phyloP scores from a whole-genome alignment of 2,888 invertebrate species.

The Acheta domesticus region DNA sequence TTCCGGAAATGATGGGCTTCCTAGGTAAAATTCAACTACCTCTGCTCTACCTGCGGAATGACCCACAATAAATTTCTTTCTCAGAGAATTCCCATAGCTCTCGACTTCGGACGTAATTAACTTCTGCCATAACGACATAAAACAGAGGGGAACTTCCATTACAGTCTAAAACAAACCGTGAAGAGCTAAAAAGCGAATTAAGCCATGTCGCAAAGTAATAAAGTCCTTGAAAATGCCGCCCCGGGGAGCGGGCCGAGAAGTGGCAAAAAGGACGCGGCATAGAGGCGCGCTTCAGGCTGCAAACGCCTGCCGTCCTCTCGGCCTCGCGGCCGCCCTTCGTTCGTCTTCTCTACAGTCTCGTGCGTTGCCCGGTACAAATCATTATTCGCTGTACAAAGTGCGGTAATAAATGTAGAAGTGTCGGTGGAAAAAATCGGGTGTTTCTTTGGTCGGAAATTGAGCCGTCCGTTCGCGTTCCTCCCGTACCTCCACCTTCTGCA shows the following conservation, averaged over 20 bases:
- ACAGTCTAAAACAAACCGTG: conserved; percentile 7
- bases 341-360: not conserved
- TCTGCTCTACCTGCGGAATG: not conserved
- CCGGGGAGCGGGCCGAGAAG: not conserved
- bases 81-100: not conserved
- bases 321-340: not conserved
- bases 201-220: conserved; percentile 10
- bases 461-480: not conserved
- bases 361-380: not conserved
- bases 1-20: no score
- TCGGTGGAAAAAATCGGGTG: not conserved
- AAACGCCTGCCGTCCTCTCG: no score
- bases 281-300: no score
- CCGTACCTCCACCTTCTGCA: no score
- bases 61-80: not conserved
- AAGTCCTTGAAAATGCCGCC: conserved; percentile 4
- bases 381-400: not conserved
- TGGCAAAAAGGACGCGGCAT: no score
- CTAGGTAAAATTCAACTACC: no score
- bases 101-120: not conserved
- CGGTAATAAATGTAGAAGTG: conserved; percentile 9
- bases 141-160: not conserved
- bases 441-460: not conserved
- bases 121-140: conserved; percentile 5
- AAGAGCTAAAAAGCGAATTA: conserved; percentile 18